Evolutionary conservation across 2,113 vertebrate species (phyloP).

Genomic region (Epinephelus cyanopodus): DNA sequence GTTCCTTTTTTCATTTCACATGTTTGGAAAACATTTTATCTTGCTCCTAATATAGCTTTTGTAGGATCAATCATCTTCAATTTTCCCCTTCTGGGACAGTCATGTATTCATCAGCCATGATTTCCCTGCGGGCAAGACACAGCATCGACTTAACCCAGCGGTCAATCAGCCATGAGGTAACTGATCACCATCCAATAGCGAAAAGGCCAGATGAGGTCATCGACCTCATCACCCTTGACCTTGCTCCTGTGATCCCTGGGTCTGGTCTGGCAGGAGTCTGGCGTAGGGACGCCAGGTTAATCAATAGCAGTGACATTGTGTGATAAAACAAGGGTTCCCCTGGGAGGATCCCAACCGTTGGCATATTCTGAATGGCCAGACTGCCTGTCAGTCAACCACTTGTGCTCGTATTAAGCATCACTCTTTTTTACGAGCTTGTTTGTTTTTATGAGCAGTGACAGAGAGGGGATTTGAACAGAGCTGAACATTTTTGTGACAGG

Average conservation of each 20-base stretch:
- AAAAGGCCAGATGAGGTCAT: constrained; percentile 61
- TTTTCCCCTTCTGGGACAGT: constrained; percentile 22
- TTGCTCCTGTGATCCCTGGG: constrained; percentile 47
- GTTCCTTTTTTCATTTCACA: constrained; percentile 19
- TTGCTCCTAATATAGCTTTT: constrained; percentile 3
- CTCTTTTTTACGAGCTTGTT: constrained; percentile 13
- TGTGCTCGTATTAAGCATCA: neutral
- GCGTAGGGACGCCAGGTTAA: constrained; percentile 62
- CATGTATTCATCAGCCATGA: constrained; percentile 61
- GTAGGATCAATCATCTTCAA: constrained; percentile 24
- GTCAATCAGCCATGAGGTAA: constrained; percentile 62
- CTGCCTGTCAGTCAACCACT: constrained; percentile 57
- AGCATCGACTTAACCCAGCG: constrained; percentile 54
- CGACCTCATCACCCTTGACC: constrained; percentile 55
- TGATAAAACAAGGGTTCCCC: constrained; percentile 60
- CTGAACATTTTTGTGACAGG: neutral
- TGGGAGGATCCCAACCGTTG: constrained; percentile 37
- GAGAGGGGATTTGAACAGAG: constrained; percentile 10
- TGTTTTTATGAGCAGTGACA: constrained; percentile 43
- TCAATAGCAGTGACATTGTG: constrained; percentile 56
- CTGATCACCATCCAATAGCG: constrained; percentile 63
- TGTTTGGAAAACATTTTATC: constrained; percentile 15
- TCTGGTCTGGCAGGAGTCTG: constrained; percentile 65
- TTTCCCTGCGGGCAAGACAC: constrained; percentile 62
- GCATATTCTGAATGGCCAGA: constrained; percentile 36